phyloP scores from a whole-genome alignment of 2,113 vertebrate species.

The Macquaria australasica region DNA sequence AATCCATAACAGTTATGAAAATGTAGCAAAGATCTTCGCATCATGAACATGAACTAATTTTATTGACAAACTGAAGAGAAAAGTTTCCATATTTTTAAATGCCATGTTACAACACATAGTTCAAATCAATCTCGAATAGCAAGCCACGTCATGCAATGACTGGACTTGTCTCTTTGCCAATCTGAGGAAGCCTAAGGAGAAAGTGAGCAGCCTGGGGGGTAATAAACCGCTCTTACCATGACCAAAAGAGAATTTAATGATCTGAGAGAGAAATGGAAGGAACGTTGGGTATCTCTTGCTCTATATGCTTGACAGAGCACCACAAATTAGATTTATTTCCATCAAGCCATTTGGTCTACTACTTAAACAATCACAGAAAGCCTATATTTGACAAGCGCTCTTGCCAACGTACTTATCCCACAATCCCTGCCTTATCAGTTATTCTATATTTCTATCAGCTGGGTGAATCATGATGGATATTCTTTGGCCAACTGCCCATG shows the following conservation, averaged over 20 bases:
- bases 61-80: background rate
- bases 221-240: constrained; percentile 68
- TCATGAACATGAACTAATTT: background rate
- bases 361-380: constrained; percentile 59
- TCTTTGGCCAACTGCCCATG: constrained; percentile 20
- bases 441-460: constrained; percentile 26
- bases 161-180: constrained; percentile 43
- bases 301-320: constrained; percentile 51
- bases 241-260: constrained; percentile 73
- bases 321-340: constrained; percentile 62
- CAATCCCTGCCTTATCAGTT: constrained; percentile 28
- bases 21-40: background rate
- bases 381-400: constrained; percentile 47
- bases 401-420: constrained; percentile 8
- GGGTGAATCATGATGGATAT: constrained; percentile 44
- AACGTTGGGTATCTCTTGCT: constrained; percentile 57
- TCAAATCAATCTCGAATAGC: constrained; percentile 9
- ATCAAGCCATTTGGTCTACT: constrained; percentile 50
- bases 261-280: constrained; percentile 48
- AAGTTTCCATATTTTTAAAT: background rate
- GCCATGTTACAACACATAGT: background rate
- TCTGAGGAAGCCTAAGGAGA: constrained; percentile 36
- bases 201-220: constrained; percentile 39
- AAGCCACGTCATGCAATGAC: constrained; percentile 5
- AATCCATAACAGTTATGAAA: background rate